Evolutionary conservation across 2,797 vertebrate species (phyloP), one percentile per base, ranked within the genome.

Genomic region (Phrynocephalus guinanensis): DNA sequence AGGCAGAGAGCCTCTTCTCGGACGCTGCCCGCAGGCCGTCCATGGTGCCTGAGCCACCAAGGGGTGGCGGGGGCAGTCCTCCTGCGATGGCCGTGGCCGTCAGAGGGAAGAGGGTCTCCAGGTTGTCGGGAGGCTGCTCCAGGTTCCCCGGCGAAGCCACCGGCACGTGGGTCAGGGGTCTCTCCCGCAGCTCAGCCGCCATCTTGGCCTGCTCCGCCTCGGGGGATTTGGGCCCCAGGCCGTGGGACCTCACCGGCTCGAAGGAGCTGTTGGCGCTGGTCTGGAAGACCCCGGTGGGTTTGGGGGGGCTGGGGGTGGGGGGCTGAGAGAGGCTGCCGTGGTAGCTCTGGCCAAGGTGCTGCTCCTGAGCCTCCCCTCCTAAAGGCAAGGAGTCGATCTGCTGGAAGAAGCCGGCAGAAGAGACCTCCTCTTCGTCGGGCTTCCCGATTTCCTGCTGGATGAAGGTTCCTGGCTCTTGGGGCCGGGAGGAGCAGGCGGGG

Each of bases 211-310:
- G 97, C 90, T 99, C 98, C 0, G 97, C 95, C 93, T 99, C 99
- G 9, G 95, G 88, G 11, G 97, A 97, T 88, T 98, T 98, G 63
- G 99, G 95, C 5, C 98, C 98, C 16, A 98, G 96, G 0, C 97
- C 93, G 5, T 99, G 98, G 6, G 98, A 98, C 15, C 98, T 97
- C 84, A 99, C 99, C 0, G 99, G 99, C 90, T 99, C 98, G 70
- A 99, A 99, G 15, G 98, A 99, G 91, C 98, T 99, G 91, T 99
- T 99, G n/a, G 98, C 98, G 83, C 99, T 99, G 38, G 99, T 98
- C 91, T 99, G 99, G 91, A 99, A 99, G 13, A 98, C 93, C 33
- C 98, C 99, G 0, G 97, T 98, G 3, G 99, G 99, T 91, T 99
- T 99, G 0, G 99, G 99, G 28, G 99, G 98, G 86, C 99, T 99